Conservation (phyloP, 2,113 vertebrate genomes). For the Chroicocephalus ridibundus region DNA sequence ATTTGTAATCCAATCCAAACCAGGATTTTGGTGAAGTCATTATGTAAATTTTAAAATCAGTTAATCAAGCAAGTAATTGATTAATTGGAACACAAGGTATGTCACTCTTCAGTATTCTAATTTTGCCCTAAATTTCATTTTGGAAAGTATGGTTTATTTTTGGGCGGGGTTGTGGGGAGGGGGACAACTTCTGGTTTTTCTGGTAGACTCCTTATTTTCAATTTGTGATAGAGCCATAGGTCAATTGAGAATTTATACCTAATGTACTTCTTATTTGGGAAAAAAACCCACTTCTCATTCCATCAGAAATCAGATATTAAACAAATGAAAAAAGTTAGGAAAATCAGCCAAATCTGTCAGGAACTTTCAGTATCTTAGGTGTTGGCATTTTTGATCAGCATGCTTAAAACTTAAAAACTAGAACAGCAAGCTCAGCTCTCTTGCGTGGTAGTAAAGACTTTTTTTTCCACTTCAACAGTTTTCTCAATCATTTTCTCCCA, state of each 20-base stretch:
- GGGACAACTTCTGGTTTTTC: neutral
- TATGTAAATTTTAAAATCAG: neutral
- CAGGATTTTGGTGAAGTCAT: neutral
- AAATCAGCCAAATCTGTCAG: neutral
- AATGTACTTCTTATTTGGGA: neutral
- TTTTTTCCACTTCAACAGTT: neutral
- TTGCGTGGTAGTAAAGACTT: neutral
- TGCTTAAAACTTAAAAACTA: neutral
- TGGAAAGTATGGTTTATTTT: neutral
- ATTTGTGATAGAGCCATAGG: neutral
- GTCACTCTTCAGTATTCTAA: neutral
- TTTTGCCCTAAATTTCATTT: neutral
- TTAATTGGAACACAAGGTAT: neutral
- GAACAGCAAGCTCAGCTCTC: constrained; percentile 4
- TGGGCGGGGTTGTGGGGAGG: rapidly evolving
- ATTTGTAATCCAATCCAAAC: neutral
- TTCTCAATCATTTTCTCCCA: constrained; percentile 13
- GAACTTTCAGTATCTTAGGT: neutral
- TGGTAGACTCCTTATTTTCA: constrained; percentile 4
- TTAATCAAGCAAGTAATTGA: neutral
- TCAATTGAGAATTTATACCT: neutral
- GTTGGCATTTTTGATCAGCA: constrained; percentile 10
- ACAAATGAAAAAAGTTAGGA: neutral
- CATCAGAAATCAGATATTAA: neutral
- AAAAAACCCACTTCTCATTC: neutral